A percentile compares a stretch with the other conserved stretches of the same genome.
Evolutionary conservation across 2,797 vertebrate genomes (phyloP).

Genomic region (Cephalopachus bancanus): DNA sequence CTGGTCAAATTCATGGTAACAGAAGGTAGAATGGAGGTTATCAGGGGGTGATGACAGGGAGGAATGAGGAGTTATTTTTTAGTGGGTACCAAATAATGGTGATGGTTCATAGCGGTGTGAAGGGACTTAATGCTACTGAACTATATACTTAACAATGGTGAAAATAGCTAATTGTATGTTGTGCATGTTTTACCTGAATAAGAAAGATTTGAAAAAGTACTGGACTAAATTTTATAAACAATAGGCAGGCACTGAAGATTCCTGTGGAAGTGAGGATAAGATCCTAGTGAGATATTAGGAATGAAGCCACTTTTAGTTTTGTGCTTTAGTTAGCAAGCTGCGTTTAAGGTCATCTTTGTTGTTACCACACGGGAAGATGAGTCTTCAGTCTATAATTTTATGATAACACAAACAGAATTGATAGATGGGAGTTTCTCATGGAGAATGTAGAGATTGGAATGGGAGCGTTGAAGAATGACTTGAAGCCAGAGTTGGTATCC

Average conservation of each 20-base stretch:
- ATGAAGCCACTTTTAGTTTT: constrained; percentile 18
- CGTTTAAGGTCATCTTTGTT: background rate
- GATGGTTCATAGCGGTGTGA: accelerated
- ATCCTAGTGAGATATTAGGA: background rate
- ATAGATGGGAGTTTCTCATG: background rate
- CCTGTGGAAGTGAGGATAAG: background rate
- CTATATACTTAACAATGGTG: background rate
- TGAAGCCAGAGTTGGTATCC: background rate
- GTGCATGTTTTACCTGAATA: background rate
- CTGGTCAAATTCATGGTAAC: background rate
- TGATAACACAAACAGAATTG: background rate
- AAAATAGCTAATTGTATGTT: background rate
- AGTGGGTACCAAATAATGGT: background rate
- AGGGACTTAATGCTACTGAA: background rate
- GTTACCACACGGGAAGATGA: background rate
- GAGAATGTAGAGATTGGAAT: background rate
- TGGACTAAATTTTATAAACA: background rate
- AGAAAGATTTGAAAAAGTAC: background rate
- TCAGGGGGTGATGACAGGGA: accelerated
- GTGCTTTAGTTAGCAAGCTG: background rate
- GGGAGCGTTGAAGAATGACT: background rate
- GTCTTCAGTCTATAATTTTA: background rate
- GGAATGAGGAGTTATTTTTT: background rate
- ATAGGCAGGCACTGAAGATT: background rate
- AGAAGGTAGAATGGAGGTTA: background rate